Evolutionary conservation across 2,888 invertebrate species (phyloP).

Genomic region (Napeogenes inachia): DNA sequence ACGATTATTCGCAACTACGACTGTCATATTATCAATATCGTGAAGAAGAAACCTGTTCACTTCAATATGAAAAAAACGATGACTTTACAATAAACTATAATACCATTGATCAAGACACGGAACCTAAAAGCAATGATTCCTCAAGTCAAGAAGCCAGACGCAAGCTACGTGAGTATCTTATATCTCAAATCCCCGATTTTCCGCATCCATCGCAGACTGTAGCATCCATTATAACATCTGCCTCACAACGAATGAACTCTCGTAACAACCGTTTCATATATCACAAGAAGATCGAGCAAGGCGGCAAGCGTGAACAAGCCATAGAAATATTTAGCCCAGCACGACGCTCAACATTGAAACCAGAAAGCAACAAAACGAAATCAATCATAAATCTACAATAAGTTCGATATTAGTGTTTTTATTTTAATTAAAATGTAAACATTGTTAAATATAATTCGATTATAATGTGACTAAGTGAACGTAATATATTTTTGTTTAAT

Average conservation of each 20-base stretch:
- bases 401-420: no score
- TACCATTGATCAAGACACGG: no score
- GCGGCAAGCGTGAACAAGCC: conserved; percentile 22
- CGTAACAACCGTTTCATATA: conserved; percentile 43
- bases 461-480: no score
- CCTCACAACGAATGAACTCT: conserved; percentile 41
- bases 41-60: conserved; percentile 20
- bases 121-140: no score
- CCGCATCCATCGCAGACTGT: conserved; percentile 48
- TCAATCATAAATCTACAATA: no score
- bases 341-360: conserved; percentile 46
- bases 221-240: conserved; percentile 49
- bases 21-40: conserved; percentile 48
- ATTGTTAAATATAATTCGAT: no score
- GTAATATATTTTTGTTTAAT: no score
- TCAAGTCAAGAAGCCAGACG: conserved; percentile 28
- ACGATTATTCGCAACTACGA: conserved; percentile 56
- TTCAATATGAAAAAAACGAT: neutral
- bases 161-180: conserved; percentile 41
- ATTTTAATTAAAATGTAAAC: no score
- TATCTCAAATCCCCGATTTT: conserved; percentile 48
- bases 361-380: conserved; percentile 20
- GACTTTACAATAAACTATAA: no score
- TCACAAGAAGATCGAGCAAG: conserved; percentile 44
- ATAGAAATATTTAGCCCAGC: conserved; percentile 42